These are phyloP conservation scores for Spialia ferax DNA, from an alignment of 2,888 invertebrate species.

Conservation along the genomic window DNA sequence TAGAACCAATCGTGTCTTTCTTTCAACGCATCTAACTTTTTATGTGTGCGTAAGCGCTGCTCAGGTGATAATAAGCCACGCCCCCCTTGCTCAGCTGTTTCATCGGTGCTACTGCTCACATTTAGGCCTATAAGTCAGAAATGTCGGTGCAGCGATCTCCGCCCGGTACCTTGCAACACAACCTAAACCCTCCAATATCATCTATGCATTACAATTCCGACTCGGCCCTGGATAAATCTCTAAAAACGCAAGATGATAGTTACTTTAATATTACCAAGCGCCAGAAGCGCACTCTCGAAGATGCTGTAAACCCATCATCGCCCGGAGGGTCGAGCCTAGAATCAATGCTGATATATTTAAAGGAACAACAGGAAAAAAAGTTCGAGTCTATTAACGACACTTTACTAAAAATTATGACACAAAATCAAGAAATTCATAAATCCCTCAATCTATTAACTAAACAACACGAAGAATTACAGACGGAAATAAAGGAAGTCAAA, in stretches of 20 bases:
- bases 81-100: not conserved
- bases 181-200: not conserved
- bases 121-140: not conserved
- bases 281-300: conserved; percentile 1
- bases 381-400: conserved; percentile 13
- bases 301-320: not conserved
- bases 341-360: not conserved
- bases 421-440: conserved; percentile 35
- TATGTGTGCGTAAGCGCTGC: too few species aligned
- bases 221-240: not conserved
- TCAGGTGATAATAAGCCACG: not conserved
- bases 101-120: not conserved
- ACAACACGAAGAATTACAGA: conserved; percentile 24
- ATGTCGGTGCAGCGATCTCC: conserved; percentile 4
- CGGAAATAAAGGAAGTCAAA: conserved; percentile 19
- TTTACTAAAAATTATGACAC: conserved; percentile 24
- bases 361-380: not conserved
- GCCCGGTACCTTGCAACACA: not conserved
- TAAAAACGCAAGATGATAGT: not conserved
- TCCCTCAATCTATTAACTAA: conserved; percentile 9
- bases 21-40: too few species aligned
- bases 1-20: too few species aligned
- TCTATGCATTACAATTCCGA: conserved; percentile 1
- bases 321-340: not conserved
- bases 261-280: conserved; percentile 7